phyloP scores from a whole-genome alignment of 1,140 invertebrate genomes.

The Bombus vancouverensis region DNA sequence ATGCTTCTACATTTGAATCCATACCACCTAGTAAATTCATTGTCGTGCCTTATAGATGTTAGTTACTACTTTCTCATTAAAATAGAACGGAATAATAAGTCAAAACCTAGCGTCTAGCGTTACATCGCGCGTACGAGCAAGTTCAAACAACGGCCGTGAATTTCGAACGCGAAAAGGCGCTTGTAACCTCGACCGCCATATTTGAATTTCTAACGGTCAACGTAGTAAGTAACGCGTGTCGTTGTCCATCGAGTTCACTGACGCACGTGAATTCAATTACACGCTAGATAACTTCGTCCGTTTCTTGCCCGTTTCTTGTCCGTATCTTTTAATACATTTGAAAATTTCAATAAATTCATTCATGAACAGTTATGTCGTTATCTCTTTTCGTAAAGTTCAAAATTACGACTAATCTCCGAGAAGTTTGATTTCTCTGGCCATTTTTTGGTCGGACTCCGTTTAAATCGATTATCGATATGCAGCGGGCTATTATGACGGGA shows the following conservation, averaged over 20 bases:
- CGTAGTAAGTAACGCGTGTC: background rate
- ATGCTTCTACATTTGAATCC: background rate
- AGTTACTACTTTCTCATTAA: background rate
- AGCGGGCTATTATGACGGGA: slow-evolving; percentile 37
- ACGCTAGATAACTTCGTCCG: background rate
- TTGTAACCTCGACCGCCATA: slow-evolving; percentile 36
- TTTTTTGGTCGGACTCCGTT: slow-evolving; percentile 18
- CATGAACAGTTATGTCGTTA: background rate
- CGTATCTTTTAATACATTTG: background rate
- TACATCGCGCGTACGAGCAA: background rate
- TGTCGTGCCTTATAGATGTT: background rate
- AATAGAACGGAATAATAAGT: background rate
- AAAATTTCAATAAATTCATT: background rate
- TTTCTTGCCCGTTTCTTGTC: too few relatives aligned
- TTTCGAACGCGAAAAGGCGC: slow-evolving; percentile 27
- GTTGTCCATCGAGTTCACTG: background rate
- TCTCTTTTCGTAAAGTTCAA: background rate
- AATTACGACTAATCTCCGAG: too few relatives aligned
- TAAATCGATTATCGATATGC: slow-evolving; percentile 50
- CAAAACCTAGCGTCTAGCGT: background rate
- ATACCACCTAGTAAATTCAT: background rate
- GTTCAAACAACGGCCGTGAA: slow-evolving; percentile 8
- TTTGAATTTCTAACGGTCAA: slow-evolving; percentile 36
- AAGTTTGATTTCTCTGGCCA: background rate
- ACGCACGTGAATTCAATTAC: background rate